These are phyloP conservation scores for Cetoscarus ocellatus DNA, from an alignment of 2,797 vertebrate species.

Conservation along the genomic window DNA sequence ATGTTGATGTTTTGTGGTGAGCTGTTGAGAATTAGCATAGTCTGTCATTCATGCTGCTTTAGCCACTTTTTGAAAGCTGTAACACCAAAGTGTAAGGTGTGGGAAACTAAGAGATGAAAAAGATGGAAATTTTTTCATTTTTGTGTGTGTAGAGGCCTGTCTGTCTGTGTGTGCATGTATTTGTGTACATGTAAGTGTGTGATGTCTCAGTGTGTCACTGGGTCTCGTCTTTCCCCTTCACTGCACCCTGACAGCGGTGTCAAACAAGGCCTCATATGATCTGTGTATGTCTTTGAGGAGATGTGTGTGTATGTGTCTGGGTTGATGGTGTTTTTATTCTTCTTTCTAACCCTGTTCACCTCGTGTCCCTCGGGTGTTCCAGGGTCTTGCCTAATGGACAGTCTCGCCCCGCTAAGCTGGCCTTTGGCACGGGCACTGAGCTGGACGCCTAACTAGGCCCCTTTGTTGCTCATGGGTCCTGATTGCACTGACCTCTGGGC, in stretches of 20 bases:
- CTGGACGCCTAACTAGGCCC: constrained; percentile 78
- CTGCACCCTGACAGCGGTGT: constrained; percentile 84
- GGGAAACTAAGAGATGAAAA: constrained; percentile 39
- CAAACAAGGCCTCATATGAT: constrained; percentile 83
- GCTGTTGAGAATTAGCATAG: constrained; percentile 24
- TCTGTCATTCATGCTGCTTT: constrained; percentile 40
- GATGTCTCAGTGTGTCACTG: constrained; percentile 71
- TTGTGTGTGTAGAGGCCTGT: constrained; percentile 27
- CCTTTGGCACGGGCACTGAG: constrained; percentile 81
- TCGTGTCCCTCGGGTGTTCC: constrained; percentile 74
- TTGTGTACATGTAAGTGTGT: constrained; percentile 52
- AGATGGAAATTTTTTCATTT: constrained; percentile 44
- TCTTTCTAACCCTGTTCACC: constrained; percentile 70
- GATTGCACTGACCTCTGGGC: constrained; percentile 83
- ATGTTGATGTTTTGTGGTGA: constrained; percentile 10
- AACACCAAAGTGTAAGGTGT: constrained; percentile 28
- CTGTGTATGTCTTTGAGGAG: constrained; percentile 76
- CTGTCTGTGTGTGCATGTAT: constrained; percentile 34
- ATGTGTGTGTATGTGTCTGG: constrained; percentile 69
- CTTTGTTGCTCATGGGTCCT: constrained; percentile 84
- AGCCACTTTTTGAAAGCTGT: constrained; percentile 44
- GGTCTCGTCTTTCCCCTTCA: constrained; percentile 82
- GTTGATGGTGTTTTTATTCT: constrained; percentile 79
- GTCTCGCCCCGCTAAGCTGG: constrained; percentile 79
- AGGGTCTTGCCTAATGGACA: constrained; percentile 82